Base-by-base conservation (phyloP, 2,888 invertebrate species). In the Chaetogeoica ovagalla region DNA sequence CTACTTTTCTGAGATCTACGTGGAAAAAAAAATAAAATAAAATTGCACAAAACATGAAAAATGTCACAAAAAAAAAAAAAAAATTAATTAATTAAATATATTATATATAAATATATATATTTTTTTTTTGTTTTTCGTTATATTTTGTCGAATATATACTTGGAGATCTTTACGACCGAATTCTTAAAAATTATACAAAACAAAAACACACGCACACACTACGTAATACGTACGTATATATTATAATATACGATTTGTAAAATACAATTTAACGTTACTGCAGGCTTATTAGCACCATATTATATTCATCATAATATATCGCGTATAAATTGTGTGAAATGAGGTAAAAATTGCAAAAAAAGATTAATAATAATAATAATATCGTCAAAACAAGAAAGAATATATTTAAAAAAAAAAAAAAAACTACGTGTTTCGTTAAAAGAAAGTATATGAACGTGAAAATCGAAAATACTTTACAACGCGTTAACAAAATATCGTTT, bases 1-100 rank as follows among this genome's bases (percentile, higher is more conserved):
- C 75, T 75, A 75, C 75, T 70, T 62, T 77, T 79, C 52, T 79
- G 79, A 79, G 79, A 79, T 79, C 79, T 79, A 79, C 69, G 21
- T 63, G 70, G 23, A 75, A 65, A 52, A 21, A 69, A 71, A 74
- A 74, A 74, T n/a, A 37, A 68, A 63, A 63, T 70, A 55, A 55
- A 70, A 79, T 79, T 79, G 79, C 79, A 71, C 79, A 79, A 62
- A 70, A 70, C 63, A 71, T 52, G 17, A 52, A 21, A 66, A 60
- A 70, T 63, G 30, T 77, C 52, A 37, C 43, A 76, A n/a, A 39
- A 37, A 57, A 39, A 4, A 39, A 4, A 39, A 8, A 4, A 62
- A 30, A 30, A 17, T 30, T 21, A 23, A 71, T 52, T 43, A 43
- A 1, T 2, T 43, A 48, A n/a, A n/a, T 48, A 62, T 65, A 19